These are phyloP conservation scores for Macropodus opercularis DNA, from an alignment of 2,797 vertebrate genomes.

Conservation along the genomic window DNA sequence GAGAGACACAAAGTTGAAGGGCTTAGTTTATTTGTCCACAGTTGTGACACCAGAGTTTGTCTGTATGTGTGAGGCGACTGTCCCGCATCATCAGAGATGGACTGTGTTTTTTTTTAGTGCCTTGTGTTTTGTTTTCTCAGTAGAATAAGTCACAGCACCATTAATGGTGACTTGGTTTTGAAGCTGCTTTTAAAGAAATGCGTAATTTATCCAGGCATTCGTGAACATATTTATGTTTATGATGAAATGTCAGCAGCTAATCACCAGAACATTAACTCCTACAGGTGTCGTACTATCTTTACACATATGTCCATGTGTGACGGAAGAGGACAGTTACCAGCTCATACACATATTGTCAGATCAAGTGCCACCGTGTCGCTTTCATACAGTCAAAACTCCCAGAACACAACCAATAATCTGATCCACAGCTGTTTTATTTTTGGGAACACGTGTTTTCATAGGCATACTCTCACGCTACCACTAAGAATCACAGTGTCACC, in stretches of 20 bases:
- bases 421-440: too few species aligned
- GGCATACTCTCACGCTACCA: conserved; percentile 48
- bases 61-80: conserved; percentile 4
- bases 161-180: not conserved
- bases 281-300: not conserved
- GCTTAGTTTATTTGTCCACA: conserved; percentile 31
- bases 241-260: conserved; percentile 36
- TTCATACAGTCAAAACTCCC: conserved; percentile 6
- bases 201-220: conserved; percentile 9
- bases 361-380: not conserved
- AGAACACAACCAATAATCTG: too few species aligned
- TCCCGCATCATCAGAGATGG: conserved; percentile 10
- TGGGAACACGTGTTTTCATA: too few species aligned
- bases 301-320: not conserved
- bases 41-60: conserved; percentile 39
- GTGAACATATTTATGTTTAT: conserved; percentile 2
- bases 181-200: not conserved
- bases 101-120: conserved; percentile 3
- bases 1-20: conserved; percentile 25
- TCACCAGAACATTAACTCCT: conserved; percentile 20
- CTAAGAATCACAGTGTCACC: conserved; percentile 13
- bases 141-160: not conserved
- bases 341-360: not conserved
- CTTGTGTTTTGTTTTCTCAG: not conserved
- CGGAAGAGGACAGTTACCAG: not conserved